Conservation (phyloP, 2,113 vertebrate species). For the Albula goreensis region DNA sequence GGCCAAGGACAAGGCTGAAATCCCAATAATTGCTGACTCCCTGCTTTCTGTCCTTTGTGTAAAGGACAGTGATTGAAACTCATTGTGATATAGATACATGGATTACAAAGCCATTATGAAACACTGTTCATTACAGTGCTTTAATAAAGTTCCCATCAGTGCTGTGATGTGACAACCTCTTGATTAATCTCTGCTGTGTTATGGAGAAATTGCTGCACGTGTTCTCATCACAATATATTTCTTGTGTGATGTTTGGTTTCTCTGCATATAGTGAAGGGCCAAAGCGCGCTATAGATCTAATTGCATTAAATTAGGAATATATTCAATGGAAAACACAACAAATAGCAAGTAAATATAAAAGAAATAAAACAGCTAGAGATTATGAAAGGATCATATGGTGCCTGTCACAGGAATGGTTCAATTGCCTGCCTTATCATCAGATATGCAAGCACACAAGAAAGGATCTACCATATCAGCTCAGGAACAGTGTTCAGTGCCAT, state of each 20-base stretch:
- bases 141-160: slow-evolving; percentile 59
- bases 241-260: background rate
- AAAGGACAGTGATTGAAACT: slow-evolving; percentile 56
- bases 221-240: background rate
- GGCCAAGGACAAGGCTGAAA: background rate
- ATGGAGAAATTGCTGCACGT: background rate
- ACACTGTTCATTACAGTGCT: slow-evolving; percentile 65
- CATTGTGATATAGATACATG: slow-evolving; percentile 64
- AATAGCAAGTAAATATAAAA: too few relatives aligned
- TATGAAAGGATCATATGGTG: too few relatives aligned
- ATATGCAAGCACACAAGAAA: background rate
- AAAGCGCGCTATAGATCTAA: too few relatives aligned
- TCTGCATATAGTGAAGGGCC: background rate
- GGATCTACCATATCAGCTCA: background rate
- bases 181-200: slow-evolving; percentile 41
- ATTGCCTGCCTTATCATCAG: too few relatives aligned
- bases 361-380: too few relatives aligned
- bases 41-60: slow-evolving; percentile 50
- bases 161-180: slow-evolving; percentile 40
- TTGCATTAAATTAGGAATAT: too few relatives aligned
- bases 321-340: too few relatives aligned
- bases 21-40: slow-evolving; percentile 35
- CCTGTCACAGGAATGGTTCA: too few relatives aligned
- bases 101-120: slow-evolving; percentile 68
- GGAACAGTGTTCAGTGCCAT: background rate